A percentile compares a stretch with the other conserved stretches of the same genome.
Evolutionary conservation across 1,140 invertebrate species (phyloP).

Genomic region (Philotrypesis tridentata): DNA sequence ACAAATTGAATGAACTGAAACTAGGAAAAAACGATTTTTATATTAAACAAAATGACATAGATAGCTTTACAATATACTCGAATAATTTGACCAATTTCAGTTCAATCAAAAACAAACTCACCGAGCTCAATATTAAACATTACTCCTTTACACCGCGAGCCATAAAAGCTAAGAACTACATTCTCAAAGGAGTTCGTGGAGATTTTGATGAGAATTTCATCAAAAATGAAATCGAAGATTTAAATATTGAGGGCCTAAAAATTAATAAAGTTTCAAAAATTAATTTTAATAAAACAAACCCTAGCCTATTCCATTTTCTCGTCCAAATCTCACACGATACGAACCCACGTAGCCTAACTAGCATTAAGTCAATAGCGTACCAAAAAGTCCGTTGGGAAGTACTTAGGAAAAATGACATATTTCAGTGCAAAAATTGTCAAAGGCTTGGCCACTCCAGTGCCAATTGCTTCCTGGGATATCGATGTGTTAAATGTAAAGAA

Average conservation of each 20-base stretch:
- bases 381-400: too few species aligned
- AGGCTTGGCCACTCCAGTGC: background rate
- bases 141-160: background rate
- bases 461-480: slow-evolving; percentile 39
- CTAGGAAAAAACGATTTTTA: too few species aligned
- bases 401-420: too few species aligned
- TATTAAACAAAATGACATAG: too few species aligned
- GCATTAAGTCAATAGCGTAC: background rate
- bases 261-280: background rate
- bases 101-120: too few species aligned
- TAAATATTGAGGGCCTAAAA: background rate
- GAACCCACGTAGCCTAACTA: background rate
- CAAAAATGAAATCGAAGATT: background rate
- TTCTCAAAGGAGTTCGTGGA: background rate
- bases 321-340: background rate
- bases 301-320: background rate
- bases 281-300: background rate
- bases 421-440: too few species aligned
- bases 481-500: slow-evolving; percentile 47
- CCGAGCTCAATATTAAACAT: background rate
- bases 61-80: background rate
- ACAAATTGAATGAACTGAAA: too few species aligned
- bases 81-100: too few species aligned
- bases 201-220: background rate
- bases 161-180: background rate